Percentiles rank a stretch among this genome's conserved stretches.
Evolutionary conservation across 2,797 vertebrate genomes (phyloP).

Genomic region (Muscicapa comitata): DNA sequence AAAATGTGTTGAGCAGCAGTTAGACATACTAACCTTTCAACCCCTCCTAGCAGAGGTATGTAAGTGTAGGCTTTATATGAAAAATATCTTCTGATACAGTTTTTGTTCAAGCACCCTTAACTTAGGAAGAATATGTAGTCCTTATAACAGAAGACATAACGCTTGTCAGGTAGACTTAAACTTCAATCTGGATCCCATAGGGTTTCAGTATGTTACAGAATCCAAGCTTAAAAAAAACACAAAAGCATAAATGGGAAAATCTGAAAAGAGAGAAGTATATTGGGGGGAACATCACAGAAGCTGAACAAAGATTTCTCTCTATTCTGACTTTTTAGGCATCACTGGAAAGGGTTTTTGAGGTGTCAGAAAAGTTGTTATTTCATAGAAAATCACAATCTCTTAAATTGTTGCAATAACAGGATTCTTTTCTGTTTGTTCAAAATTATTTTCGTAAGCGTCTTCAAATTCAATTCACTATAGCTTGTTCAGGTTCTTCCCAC

Average conservation of each 20-base stretch:
- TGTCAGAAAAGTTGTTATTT: background rate
- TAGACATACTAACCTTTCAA: conserved; percentile 84
- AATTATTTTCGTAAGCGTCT: background rate
- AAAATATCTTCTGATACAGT: background rate
- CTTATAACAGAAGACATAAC: background rate
- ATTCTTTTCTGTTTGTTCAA: background rate
- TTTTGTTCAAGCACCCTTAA: background rate
- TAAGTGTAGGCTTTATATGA: background rate
- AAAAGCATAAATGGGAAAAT: background rate
- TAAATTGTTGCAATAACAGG: background rate
- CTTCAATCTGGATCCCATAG: background rate
- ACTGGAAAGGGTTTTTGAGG: background rate
- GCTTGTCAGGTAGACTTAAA: background rate
- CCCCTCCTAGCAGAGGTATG: conserved; percentile 88
- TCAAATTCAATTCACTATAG: background rate
- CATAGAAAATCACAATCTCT: background rate
- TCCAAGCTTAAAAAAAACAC: background rate
- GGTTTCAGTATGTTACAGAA: background rate
- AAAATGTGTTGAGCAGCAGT: conserved; percentile 82
- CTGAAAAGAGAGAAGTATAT: background rate
- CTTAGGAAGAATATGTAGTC: background rate
- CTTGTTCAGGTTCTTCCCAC: background rate
- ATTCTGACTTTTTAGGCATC: background rate
- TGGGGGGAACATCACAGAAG: background rate
- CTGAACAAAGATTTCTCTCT: background rate